Conservation (phyloP, 2,888 invertebrate species). For the Coleophora flavipennella region DNA sequence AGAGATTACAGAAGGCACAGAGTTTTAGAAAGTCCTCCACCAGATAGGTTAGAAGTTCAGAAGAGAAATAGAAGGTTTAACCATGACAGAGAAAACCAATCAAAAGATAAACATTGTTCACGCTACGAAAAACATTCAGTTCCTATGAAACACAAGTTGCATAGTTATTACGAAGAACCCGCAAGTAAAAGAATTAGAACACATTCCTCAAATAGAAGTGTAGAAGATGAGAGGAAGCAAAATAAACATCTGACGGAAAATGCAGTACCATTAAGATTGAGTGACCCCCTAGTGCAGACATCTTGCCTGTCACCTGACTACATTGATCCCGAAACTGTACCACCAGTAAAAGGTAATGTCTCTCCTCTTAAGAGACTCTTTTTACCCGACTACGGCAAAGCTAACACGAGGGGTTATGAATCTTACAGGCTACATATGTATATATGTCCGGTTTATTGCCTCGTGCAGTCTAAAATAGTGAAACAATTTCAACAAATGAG, state of each 20-base stretch:
- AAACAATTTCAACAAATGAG: too few relatives aligned
- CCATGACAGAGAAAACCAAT: constrained; percentile 18
- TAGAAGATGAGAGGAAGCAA: constrained; percentile 16
- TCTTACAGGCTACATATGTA: too few relatives aligned
- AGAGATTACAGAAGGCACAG: constrained; percentile 26
- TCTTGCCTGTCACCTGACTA: constrained; percentile 56
- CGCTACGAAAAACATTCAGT: constrained; percentile 1
- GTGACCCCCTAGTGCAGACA: constrained; percentile 19
- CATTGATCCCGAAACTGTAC: constrained; percentile 19
- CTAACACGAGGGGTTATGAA: too few relatives aligned
- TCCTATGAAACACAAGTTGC: constrained; percentile 29
- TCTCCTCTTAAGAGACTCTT: background rate
- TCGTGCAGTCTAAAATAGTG: too few relatives aligned
- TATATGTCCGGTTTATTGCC: too few relatives aligned
- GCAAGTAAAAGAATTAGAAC: constrained; percentile 31
- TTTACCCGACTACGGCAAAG: too few relatives aligned
- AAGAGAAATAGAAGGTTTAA: constrained; percentile 20
- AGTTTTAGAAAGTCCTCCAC: constrained; percentile 32
- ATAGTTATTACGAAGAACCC: constrained; percentile 34
- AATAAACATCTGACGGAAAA: constrained; percentile 13
- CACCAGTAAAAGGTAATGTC: constrained; percentile 37
- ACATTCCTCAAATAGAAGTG: constrained; percentile 19
- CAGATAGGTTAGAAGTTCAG: constrained; percentile 21
- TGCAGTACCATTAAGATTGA: constrained; percentile 12
- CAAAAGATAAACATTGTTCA: constrained; percentile 23